These are phyloP conservation scores for Drosophila ironensis DNA, from an alignment of 1,140 invertebrate species.

Conservation along the genomic window DNA sequence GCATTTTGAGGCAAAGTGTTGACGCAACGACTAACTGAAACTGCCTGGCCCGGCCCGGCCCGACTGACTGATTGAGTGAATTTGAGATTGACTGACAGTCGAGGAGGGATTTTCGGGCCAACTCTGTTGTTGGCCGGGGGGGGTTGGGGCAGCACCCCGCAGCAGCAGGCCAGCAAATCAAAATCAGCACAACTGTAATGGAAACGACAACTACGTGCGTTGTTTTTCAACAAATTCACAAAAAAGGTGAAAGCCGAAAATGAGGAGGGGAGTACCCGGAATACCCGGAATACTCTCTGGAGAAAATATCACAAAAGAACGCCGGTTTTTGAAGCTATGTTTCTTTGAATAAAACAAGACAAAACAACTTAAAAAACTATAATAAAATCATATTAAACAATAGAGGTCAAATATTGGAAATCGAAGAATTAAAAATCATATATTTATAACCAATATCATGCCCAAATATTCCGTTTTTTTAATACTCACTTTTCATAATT, in stretches of 20 bases:
- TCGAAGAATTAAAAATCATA: too few species aligned
- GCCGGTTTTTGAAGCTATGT: too few species aligned
- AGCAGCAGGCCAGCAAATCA: constrained; percentile 65
- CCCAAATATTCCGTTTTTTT: too few species aligned
- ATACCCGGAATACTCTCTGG: too few species aligned
- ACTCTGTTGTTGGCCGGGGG: neutral
- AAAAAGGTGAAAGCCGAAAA: neutral
- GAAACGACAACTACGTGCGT: constrained; percentile 77
- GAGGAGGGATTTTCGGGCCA: neutral
- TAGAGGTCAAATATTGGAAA: too few species aligned
- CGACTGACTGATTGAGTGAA: constrained; percentile 80
- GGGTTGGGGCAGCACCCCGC: constrained; percentile 5
- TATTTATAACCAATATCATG: too few species aligned
- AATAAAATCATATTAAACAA: too few species aligned
- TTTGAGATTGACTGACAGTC: constrained; percentile 74
- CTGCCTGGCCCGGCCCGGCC: constrained; percentile 57
- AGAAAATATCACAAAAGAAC: too few species aligned
- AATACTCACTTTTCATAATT: too few species aligned
- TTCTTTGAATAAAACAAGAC: too few species aligned
- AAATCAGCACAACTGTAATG: constrained; percentile 80
- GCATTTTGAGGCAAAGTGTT: constrained; percentile 62
- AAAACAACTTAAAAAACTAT: too few species aligned
- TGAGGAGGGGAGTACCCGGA: too few species aligned
- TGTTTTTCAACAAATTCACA: constrained; percentile 47
- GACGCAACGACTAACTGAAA: constrained; percentile 74